Percentiles rank a stretch among this genome's conserved stretches.
Evolutionary conservation across 2,113 vertebrate species (phyloP).

Genomic region (Campylomormyrus numenius): DNA sequence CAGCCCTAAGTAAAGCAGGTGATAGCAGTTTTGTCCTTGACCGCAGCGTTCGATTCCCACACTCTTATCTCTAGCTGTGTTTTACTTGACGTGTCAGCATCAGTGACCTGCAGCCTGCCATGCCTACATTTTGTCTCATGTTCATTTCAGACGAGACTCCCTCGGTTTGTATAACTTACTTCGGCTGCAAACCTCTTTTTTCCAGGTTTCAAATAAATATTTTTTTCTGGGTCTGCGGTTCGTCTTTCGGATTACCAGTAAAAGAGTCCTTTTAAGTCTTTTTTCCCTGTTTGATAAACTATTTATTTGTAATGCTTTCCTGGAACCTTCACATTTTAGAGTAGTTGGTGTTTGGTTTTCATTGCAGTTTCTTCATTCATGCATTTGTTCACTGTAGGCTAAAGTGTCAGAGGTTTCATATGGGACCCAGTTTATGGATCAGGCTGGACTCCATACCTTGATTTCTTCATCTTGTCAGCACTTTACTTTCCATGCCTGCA

Average conservation of each 20-base stretch:
- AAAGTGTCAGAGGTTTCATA: not conserved
- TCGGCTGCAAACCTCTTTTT: not conserved
- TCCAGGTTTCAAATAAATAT: not conserved
- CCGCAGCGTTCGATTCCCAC: not conserved
- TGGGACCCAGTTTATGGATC: not conserved
- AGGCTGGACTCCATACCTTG: not conserved
- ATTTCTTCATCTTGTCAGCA: not conserved
- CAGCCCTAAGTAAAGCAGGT: not conserved
- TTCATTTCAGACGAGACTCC: not conserved
- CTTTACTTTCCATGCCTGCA: constrained; percentile 39
- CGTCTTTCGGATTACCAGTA: not conserved
- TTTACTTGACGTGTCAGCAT: not conserved
- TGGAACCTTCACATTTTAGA: not conserved
- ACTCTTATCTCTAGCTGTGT: not conserved
- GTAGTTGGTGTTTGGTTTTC: not conserved
- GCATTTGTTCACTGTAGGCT: not conserved
- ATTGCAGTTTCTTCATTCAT: too few relatives aligned
- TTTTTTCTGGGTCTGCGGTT: not conserved
- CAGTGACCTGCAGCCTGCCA: not conserved
- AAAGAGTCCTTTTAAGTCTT: not conserved
- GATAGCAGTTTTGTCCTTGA: not conserved
- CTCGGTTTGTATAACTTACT: not conserved
- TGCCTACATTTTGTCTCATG: not conserved
- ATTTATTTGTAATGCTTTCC: not conserved
- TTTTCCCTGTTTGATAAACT: constrained; percentile 29